Percentiles rank a stretch among this genome's conserved stretches.
phyloP scores from a whole-genome alignment of 2,113 vertebrate species.

The Crotalus horridus region DNA sequence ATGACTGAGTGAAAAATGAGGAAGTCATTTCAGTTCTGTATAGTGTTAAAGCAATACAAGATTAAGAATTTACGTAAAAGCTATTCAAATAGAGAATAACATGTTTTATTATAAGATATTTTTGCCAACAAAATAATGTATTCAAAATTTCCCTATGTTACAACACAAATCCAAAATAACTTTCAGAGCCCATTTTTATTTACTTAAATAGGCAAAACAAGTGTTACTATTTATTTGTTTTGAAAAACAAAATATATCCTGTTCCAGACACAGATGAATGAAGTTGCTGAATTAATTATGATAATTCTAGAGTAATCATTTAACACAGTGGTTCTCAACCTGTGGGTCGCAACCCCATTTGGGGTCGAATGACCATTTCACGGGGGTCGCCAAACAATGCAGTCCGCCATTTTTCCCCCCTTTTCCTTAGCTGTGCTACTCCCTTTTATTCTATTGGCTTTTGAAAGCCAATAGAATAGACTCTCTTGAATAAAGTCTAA shows the following conservation, averaged over 20 bases:
- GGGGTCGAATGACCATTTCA: too few species aligned
- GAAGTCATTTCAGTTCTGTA: conserved; percentile 35
- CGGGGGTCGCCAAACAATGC: too few species aligned
- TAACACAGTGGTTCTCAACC: neutral
- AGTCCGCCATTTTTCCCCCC: too few species aligned
- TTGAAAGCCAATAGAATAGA: too few species aligned
- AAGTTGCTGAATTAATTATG: neutral
- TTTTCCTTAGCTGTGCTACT: too few species aligned
- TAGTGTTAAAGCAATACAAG: conserved; percentile 28
- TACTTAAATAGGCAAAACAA: neutral
- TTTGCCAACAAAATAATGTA: conserved; percentile 7
- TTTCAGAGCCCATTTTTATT: neutral
- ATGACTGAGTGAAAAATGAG: conserved; percentile 20
- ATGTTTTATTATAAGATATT: neutral
- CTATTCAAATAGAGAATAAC: conserved; percentile 29
- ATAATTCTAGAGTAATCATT: neutral
- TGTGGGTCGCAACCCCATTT: too few species aligned
- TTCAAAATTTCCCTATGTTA: neutral
- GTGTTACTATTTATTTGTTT: neutral
- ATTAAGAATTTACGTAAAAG: conserved; percentile 32
- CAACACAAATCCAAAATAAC: conserved; percentile 18
- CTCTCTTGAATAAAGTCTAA: too few species aligned
- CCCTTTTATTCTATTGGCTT: too few species aligned
- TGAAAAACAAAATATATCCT: neutral
- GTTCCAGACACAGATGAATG: neutral